Conservation (phyloP, 1,140 invertebrate species). For the Panagrolaimus sp. region DNA sequence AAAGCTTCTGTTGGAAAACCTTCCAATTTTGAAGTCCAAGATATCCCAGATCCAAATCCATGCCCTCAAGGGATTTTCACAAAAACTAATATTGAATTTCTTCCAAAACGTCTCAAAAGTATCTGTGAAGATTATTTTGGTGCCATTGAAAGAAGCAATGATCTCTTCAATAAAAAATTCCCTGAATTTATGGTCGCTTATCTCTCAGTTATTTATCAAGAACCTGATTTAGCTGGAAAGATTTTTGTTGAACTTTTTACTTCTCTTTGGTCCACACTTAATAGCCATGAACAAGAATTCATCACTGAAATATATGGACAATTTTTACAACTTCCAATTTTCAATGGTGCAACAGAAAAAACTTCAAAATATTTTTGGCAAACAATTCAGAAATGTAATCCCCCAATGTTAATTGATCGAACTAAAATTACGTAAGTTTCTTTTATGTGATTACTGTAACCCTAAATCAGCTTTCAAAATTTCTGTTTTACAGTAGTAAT, state of each 20-base stretch:
- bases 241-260: constrained; percentile 1
- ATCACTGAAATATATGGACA: background rate
- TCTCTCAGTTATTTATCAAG: background rate
- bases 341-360: background rate
- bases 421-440: background rate
- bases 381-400: background rate
- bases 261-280: background rate
- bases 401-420: background rate
- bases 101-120: too few relatives aligned
- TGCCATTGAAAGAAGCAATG: background rate
- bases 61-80: too few relatives aligned
- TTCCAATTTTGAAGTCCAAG: background rate
- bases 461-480: too few relatives aligned
- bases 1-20: background rate
- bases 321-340: background rate
- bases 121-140: too few relatives aligned
- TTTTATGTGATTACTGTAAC: too few relatives aligned
- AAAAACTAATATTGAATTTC: too few relatives aligned
- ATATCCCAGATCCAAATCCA: background rate
- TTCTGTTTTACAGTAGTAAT: too few relatives aligned
- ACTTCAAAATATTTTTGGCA: background rate
- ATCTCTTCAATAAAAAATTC: background rate
- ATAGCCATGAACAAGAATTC: background rate
- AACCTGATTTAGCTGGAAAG: background rate
- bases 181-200: background rate